Base-by-base conservation (phyloP, 2,888 invertebrate species). In the Ctena decussata region DNA sequence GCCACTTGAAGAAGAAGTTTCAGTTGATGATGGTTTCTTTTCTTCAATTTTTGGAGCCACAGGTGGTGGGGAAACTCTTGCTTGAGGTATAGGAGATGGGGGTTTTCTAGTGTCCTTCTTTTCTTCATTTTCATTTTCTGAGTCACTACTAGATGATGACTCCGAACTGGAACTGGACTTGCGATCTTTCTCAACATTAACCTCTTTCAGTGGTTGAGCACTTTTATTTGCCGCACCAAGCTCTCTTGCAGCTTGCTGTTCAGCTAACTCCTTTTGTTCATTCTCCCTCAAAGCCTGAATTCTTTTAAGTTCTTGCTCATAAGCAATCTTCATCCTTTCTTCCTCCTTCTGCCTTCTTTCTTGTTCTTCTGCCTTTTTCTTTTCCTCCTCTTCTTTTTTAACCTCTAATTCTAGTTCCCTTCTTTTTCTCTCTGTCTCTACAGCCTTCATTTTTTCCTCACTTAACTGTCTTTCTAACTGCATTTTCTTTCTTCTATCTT, bases 131-230 rank as follows among this genome's bases (percentile, higher is more conserved):
- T 82, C 82, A 73, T 37, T 80, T n/a, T 86, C 78, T 1, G 77
- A 69, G 39, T 87, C 85, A 21, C 72, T 72, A 32, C 79, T 82
- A 21, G 86, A 86, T 18, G 82, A 82, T 21, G 80, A 79, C 15
- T 72, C 65, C 12, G 80, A 80, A 15, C 77, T 65, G 35, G 84
- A 77, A 46, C 46, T 46, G 12, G 46, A 46, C 41, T 15, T 41
- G 3, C 46, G 12, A 21, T 46, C 46, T 46, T 46, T 46, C 46
- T 46, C 21, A 15, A 46, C 46, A n/a, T n/a, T n/a, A 12, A 46
- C 46, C 3, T 46, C 46, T 15, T 8, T 15, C 21, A 21, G 12
- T 21, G 46, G 15, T 18, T 46, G 46, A 46, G 21, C 46, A 46
- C 3, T 21, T 57, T 21, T 21, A 12, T 27, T 12, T 2, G 24